Base-by-base conservation (phyloP, 2,888 invertebrate species). In the Tetheella fluctuosa region DNA sequence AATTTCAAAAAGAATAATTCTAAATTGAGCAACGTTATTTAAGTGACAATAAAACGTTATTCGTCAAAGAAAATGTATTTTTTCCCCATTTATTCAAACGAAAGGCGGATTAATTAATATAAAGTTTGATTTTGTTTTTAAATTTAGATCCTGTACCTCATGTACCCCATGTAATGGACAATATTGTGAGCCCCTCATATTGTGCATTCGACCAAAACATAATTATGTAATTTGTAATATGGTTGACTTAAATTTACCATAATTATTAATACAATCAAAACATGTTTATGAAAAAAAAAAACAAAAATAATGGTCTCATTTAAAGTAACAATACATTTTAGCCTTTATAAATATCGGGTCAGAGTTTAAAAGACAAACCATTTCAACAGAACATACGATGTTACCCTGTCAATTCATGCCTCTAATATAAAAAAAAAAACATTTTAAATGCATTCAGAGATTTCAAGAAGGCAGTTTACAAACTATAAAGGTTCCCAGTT, bases 381-480 rank as follows among this genome's bases (percentile, higher is more conserved):
- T 54, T 60, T 58, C 54, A 77, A 79, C 68, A 65, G 60, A 82
- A 76, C 65, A 71, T 77, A 80, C 76, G 84, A 78, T 79, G 83
- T 86, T 91, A 91, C 91, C 90, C 91, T 91, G 91, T 89, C 84
- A 85, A 86, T 88, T 90, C 86, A 88, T 89, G 89, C 88, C 89
- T 81, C 79, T 78, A 82, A 69, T 67, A 79, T 76, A 80, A 63
- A 69, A 71, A 72, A 53, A 12, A 10, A 64, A 78, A 68, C 62
- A 73, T 62, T 58, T 66, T 84, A 89, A 90, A 89, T 87, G 86
- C 86, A 79, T 77, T 13, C 13, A 13, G 34, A 34, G 13, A 13
- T 34, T 71, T 69, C 60, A 71, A 75, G 71, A 67, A 79, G 80
- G 80, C 77, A 76, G 68, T 74, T 70, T 77, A 63, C 61, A 65